Evolutionary conservation across 2,113 vertebrate species (phyloP), one percentile per base, ranked within the genome.

Genomic region (Madoqua kirkii): DNA sequence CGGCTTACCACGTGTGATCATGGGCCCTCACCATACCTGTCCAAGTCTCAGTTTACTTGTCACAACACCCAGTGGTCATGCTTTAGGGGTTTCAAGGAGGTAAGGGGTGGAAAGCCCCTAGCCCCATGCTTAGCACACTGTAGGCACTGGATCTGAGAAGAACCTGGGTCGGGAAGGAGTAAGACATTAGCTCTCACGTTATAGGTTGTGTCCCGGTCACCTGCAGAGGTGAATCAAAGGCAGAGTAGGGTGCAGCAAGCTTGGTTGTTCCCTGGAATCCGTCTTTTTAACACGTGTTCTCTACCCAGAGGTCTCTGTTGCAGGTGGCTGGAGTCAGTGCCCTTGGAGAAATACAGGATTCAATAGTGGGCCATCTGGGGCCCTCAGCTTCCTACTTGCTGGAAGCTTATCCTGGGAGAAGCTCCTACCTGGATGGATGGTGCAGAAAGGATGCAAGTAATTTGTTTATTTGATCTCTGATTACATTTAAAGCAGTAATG

Each of bases 381-480:
- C 55, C 19, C 14, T n/a, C 45, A 27, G 48, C 17, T 40, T 86
- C 81, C 64, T 7, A 45, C 55, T 16, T 5, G 1, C 57, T 64
- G 40, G 64, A 50, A 86, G 76, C 43, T 48, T 48, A 55, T 86
- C 45, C 6, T 40, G 87, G 67, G 13, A 94, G 21, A 60, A 48
- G 71, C 71, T 57, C 59, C 43, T 36, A 3, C 25, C 13, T 76
- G 64, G 64, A 55, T 25, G 43, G 31, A 43, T 3, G 16, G 40
- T 25, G 29, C 81, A 60, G 88, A 91, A 96, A 60, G 13, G 74
- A 60, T 50, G n/a, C 16, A 74, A 33, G n/a, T 50, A 7, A 71
- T 94, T 87, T 82, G 50, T 59, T 36, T 54, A 33, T 83, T 87
- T 76, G 54, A 62, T 40, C 76, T 88, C 91, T 21, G 8, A 25